phyloP scores from a whole-genome alignment of 1,140 invertebrate species.

The Bombus ignitus region DNA sequence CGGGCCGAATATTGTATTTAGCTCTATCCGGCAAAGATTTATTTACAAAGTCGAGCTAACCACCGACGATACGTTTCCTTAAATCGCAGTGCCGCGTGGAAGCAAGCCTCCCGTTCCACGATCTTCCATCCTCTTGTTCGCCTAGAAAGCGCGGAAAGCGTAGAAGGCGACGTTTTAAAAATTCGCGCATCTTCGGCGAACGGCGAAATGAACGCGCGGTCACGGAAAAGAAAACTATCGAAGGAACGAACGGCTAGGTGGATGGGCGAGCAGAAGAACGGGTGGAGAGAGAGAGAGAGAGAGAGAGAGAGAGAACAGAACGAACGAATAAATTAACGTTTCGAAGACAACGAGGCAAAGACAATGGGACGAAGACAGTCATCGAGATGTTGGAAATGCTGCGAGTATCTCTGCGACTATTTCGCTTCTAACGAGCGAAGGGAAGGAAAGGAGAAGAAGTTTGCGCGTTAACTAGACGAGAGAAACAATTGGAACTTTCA shows the following conservation, averaged over 20 bases:
- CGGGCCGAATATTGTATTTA: conserved; percentile 16
- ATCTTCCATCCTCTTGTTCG: too few species aligned
- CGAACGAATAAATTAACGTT: not conserved
- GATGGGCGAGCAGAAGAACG: not conserved
- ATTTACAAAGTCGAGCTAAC: not conserved
- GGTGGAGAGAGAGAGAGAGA: not conserved
- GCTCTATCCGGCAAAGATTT: not conserved
- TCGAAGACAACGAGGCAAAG: not conserved
- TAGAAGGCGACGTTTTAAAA: not conserved
- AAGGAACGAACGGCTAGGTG: too few species aligned
- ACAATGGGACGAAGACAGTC: not conserved
- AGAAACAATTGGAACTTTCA: not conserved
- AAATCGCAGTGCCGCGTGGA: too few species aligned
- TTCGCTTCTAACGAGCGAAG: too few species aligned
- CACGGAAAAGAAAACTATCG: not conserved
- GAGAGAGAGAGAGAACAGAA: too few species aligned
- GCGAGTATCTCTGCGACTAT: not conserved
- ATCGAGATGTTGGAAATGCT: not conserved
- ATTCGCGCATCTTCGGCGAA: not conserved
- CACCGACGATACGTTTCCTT: too few species aligned
- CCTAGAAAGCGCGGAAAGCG: too few species aligned
- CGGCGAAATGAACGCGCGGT: not conserved
- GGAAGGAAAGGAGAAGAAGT: not conserved
- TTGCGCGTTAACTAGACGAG: not conserved
- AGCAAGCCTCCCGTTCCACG: too few species aligned